Evolutionary conservation across 2,888 invertebrate species (phyloP), one percentile per base, ranked within the genome.

Genomic region (Acronicta psi): DNA sequence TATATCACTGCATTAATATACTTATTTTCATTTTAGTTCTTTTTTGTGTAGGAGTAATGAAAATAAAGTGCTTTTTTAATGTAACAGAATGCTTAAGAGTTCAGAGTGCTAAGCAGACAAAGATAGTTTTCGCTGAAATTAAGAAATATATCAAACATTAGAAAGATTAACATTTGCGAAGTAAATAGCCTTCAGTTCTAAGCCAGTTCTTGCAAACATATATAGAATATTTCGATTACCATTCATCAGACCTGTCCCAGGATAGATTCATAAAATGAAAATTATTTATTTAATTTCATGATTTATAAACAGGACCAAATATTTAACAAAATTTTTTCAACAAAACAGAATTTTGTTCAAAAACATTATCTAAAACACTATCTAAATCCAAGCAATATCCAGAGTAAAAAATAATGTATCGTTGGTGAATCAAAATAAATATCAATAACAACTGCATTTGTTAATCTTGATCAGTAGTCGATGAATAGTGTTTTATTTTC

Each of bases 211-310:
- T 25, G 34, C n/a, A n/a, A 18, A 36, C 6, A 13, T 62, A 38
- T 49, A 23, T 9, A 56, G 14, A 31, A 18, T 29, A 38, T 36
- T 44, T 13, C 17, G 29, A 58, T 86, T 89, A 88, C 88, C 89
- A 64, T 69, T 66, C 18, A 83, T 77, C 59, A 87, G 81, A 82
- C 85, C 88, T 88, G 84, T 73, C 52, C 54, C 66, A 59, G 36
- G 42, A n/a, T 31, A 52, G 44, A 59, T n/a, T n/a, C 16, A 43
- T 61, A 49, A 61, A 70, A 60, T 56, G 62, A 72, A 59, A 65
- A 64, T 38, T 45, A 56, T 53, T 20, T 17, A 45, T 49, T 62
- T 29, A 3, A 29, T 29, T 29, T 3, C 56, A 40, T 46, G 7
- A 38, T 16, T 38, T 25, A 47, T 38, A 49, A 37, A 46, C 2